Conservation (phyloP, 2,888 invertebrate species). For the Rutpela maculata region DNA sequence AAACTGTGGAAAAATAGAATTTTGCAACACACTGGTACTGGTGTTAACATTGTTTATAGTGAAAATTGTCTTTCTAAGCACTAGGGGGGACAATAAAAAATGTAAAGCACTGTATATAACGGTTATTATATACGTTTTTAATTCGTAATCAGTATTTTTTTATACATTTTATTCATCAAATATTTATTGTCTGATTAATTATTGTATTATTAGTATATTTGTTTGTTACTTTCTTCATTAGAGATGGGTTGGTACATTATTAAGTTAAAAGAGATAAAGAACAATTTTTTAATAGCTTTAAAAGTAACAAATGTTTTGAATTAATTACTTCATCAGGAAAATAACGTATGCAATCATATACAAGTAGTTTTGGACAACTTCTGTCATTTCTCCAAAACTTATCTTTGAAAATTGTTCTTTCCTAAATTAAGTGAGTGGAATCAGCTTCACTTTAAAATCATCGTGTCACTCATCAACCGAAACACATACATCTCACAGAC, state of each 20-base stretch:
- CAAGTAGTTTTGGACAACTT: neutral
- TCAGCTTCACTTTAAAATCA: neutral
- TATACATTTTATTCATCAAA: constrained; percentile 18
- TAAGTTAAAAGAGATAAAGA: constrained; percentile 5
- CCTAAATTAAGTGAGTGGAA: neutral
- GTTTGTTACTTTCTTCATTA: neutral
- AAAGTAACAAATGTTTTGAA: neutral
- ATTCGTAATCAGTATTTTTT: constrained; percentile 26
- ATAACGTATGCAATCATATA: neutral
- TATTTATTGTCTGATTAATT: constrained; percentile 21
- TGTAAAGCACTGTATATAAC: neutral
- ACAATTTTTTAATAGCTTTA: neutral
- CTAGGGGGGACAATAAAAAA: neutral
- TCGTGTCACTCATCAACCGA: neutral
- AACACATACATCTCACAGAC: neutral
- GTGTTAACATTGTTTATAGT: too few relatives aligned
- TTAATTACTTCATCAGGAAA: neutral
- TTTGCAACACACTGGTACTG: too few relatives aligned
- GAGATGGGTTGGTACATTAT: constrained; percentile 6
- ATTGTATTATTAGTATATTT: constrained; percentile 13
- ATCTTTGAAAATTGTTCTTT: neutral
- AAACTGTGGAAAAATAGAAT: too few relatives aligned
- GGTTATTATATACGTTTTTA: constrained; percentile 21
- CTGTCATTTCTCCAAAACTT: neutral
- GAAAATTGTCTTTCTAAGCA: neutral